A percentile compares a stretch with the other conserved stretches of the same genome.
These are phyloP conservation scores for Drosophila barbarae DNA, from an alignment of 2,888 invertebrate species.

Conservation along the genomic window DNA sequence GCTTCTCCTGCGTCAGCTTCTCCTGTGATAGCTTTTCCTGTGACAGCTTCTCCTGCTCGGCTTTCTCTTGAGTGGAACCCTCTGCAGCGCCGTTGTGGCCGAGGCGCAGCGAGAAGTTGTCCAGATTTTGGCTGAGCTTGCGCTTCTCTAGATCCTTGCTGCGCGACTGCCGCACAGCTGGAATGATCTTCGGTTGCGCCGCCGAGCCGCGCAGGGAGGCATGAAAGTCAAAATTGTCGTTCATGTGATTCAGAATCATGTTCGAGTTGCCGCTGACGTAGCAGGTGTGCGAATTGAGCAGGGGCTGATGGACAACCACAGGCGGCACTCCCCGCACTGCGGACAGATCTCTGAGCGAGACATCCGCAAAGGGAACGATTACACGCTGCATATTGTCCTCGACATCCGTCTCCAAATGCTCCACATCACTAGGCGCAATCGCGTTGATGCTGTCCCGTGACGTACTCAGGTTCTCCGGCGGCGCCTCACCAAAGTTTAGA, in stretches of 20 bases:
- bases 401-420: conserved; percentile 78
- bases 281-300: conserved; percentile 74
- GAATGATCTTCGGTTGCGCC: conserved; percentile 34
- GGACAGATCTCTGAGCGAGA: conserved; percentile 55
- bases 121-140: conserved; percentile 80
- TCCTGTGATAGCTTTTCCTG: conserved; percentile 40
- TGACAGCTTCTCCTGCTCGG: conserved; percentile 38
- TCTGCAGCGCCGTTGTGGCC: conserved; percentile 75
- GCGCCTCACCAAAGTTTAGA: conserved; percentile 52
- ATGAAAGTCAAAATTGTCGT: conserved; percentile 75
- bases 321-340: background rate
- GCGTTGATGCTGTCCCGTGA: conserved; percentile 79
- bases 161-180: conserved; percentile 59
- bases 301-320: conserved; percentile 34
- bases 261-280: conserved; percentile 78
- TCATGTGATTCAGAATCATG: conserved; percentile 78
- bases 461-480: conserved; percentile 70
- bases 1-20: conserved; percentile 25
- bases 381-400: conserved; percentile 75
- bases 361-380: conserved; percentile 76
- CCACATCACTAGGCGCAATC: conserved; percentile 78
- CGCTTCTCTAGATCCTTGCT: conserved; percentile 78
- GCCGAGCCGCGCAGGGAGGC: conserved; percentile 16
- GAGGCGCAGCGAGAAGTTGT: conserved; percentile 79
- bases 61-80: conserved; percentile 17